Base-by-base conservation (phyloP, 2,797 vertebrate genomes). In the Tadarida brasiliensis region DNA sequence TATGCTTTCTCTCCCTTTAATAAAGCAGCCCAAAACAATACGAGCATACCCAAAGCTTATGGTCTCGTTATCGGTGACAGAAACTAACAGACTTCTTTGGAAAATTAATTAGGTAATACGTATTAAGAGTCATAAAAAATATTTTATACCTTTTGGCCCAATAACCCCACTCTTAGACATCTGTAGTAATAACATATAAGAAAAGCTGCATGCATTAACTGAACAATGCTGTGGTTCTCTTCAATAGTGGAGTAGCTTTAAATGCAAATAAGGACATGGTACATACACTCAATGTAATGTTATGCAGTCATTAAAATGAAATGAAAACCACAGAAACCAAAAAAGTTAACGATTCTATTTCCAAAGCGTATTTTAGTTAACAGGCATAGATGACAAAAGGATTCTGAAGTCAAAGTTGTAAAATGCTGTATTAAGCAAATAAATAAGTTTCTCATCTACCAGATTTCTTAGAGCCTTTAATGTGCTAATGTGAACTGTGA, bases 381-480 rank as follows among this genome's bases (percentile, higher is more conserved):
- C 11, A 82, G 49, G 22, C n/a, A 17, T n/a, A 71, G 51, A 57
- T 63, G 54, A 70, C 30, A 39, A 81, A 82, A 57, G 3, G 44
- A 15, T 89, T 94, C 54, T 65, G 2, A 47, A 89, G 59, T 70
- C 73, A 74, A 83, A 35, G 56, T 51, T 63, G 10, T 91, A 80
- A 83, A 91, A 49, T 30, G 44, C 59, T 73, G 11, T 8, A 47
- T 74, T 91, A 91, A 78, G 49, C 86, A 91, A 83, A 84, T 54
- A 90, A 87, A 71, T 4, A 71, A 9, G 71, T 78, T 87, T 88
- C 77, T 68, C 84, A 61, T 51, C 67, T 24, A 76, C 65, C 35
- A 54, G 20, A 82, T 87, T 88, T 88, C 78, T 95, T 71, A 80
- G 83, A 83, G 30, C 17, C 71, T 91, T 74, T 67, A 80, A 84